Base-by-base conservation (phyloP, 2,113 vertebrate genomes). In the Phrynosoma blainvillii region DNA sequence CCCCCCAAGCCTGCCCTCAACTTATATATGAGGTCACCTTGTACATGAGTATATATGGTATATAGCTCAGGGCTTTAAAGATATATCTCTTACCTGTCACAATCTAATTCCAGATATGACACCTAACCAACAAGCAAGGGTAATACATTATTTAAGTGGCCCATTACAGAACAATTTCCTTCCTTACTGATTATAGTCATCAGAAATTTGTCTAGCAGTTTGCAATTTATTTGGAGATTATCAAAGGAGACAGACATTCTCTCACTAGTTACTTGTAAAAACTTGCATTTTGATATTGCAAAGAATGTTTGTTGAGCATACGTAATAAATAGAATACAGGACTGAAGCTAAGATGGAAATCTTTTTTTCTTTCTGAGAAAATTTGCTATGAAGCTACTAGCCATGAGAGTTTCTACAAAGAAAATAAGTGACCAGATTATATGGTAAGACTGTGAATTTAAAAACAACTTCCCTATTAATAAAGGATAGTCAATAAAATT, bases 221-320 rank as follows among this genome's bases (percentile, higher is more conserved):
- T 82, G n/a, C 5, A 82, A 77, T 18, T 6, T 84, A 81, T 89
- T 91, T 27, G 9, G 90, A 92, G 56, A 75, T 74, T 80, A 80
- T 87, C 86, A 52, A 32, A 80, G 54, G 68, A 80, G 56, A 80
- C 52, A 62, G 71, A 85, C 40, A 65, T 62, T 32, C n/a, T 73
- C 20, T 84, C 40, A 80, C 65, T 85, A 56, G 77, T 79, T 81
- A 75, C 54, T 36, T 85, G 83, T 75, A 66, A 68, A 56, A 81
- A 85, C 78, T 84, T 89, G 77, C 65, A 81, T 79, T 84, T 66
- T 75, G 42, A 89, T 81, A 81, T 75, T 54, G 36, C 56, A 52
- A n/a, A 52, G 21, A 54, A 65, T 52, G 54, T 20, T 36, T 89
- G 54, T 84, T 36, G 21, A 59, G 70, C 52, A 74, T 81, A 62